phyloP scores from a whole-genome alignment of 2,113 vertebrate species.

The Thunnus thynnus region DNA sequence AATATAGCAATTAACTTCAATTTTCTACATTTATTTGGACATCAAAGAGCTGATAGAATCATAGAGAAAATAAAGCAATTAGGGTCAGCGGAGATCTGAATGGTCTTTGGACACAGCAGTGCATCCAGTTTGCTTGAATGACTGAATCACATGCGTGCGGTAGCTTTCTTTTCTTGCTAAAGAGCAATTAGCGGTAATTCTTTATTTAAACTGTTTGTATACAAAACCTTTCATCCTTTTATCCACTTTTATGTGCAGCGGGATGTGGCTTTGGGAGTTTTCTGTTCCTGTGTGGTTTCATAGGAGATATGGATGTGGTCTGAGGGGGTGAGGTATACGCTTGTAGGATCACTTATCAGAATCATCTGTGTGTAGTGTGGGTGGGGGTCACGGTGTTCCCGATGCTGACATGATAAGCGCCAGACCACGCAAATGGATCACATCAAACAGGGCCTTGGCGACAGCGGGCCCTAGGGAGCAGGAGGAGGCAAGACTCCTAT shows the following conservation, averaged over 20 bases:
- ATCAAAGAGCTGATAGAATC: constrained; percentile 87
- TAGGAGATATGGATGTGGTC: constrained; percentile 74
- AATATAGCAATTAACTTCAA: constrained; percentile 87
- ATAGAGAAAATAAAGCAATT: constrained; percentile 84
- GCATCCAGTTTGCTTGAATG: constrained; percentile 76
- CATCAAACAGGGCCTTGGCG: constrained; percentile 75
- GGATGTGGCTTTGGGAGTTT: constrained; percentile 82
- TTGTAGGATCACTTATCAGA: constrained; percentile 75
- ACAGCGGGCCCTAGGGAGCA: constrained; percentile 75
- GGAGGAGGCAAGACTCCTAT: constrained; percentile 72
- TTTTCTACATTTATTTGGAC: constrained; percentile 85
- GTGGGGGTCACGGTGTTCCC: constrained; percentile 74
- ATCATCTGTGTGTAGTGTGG: constrained; percentile 84
- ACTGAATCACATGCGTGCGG: constrained; percentile 81
- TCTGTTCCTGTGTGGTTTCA: constrained; percentile 79
- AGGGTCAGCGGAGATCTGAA: constrained; percentile 82
- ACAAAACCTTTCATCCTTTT: constrained; percentile 87
- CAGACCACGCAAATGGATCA: constrained; percentile 78
- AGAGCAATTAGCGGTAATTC: constrained; percentile 86
- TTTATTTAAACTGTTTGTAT: constrained; percentile 88
- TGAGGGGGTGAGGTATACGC: constrained; percentile 62
- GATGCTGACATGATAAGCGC: constrained; percentile 77
- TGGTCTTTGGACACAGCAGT: constrained; percentile 78
- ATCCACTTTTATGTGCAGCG: constrained; percentile 83
- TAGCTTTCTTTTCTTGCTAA: constrained; percentile 85